A percentile compares a stretch with the other conserved stretches of the same genome.
These are phyloP conservation scores for Antechinus flavipes DNA, from an alignment of 2,113 vertebrate genomes.

Conservation along the genomic window DNA sequence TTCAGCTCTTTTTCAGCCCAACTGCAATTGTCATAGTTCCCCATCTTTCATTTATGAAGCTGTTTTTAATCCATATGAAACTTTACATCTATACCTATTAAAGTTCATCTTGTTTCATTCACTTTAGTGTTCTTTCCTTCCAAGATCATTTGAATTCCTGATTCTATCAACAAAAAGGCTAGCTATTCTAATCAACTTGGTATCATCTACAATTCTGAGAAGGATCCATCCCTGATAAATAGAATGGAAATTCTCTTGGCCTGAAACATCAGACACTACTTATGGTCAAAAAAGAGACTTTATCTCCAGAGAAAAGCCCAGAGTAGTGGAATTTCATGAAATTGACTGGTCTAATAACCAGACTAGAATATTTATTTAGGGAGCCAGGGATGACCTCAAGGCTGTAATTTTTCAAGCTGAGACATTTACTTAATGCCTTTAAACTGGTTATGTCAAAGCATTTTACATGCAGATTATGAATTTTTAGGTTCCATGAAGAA, in stretches of 20 bases:
- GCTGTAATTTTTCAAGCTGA: slow-evolving; percentile 64
- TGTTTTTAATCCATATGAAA: background rate
- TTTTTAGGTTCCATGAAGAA: slow-evolving; percentile 56
- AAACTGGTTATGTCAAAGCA: slow-evolving; percentile 61
- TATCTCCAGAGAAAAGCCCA: slow-evolving; percentile 59
- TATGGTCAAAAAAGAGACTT: slow-evolving; percentile 49
- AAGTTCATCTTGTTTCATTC: background rate
- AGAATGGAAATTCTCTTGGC: background rate
- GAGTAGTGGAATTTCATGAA: slow-evolving; percentile 46
- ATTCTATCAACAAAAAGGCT: background rate
- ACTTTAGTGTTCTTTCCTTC: background rate
- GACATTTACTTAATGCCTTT: slow-evolving; percentile 68
- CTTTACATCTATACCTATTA: background rate
- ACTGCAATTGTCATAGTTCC: background rate
- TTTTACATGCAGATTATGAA: slow-evolving; percentile 63
- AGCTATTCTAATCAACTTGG: background rate
- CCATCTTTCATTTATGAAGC: background rate
- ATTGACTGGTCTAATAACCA: slow-evolving; percentile 43
- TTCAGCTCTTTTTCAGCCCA: background rate
- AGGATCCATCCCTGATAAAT: background rate
- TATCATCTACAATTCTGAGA: background rate
- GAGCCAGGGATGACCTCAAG: slow-evolving; percentile 41
- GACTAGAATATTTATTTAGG: slow-evolving; percentile 60
- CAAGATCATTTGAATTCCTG: background rate
- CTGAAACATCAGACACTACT: background rate